phyloP scores from a whole-genome alignment of 2,888 invertebrate species.

The Heliconius ismenius region DNA sequence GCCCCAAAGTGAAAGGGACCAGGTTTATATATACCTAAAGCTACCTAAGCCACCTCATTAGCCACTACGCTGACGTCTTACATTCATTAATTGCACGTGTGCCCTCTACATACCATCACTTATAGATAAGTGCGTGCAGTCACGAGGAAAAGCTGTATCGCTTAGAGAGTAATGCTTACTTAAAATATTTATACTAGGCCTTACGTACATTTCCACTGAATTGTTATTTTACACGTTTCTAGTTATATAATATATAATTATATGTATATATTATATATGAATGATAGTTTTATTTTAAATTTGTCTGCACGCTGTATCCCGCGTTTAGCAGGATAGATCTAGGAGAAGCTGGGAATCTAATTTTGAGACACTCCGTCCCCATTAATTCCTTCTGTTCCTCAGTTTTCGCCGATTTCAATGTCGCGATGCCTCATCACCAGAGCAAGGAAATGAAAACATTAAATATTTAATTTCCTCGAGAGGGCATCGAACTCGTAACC shows the following conservation, averaged over 20 bases:
- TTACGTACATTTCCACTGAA: background rate
- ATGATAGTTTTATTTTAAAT: no score
- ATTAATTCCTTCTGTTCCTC: no score
- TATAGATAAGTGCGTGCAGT: constrained; percentile 23
- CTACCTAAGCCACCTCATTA: constrained; percentile 13
- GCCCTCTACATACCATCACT: constrained; percentile 4
- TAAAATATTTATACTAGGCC: constrained; percentile 20
- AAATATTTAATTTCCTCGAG: no score
- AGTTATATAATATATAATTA: background rate
- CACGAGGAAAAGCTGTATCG: constrained; percentile 24
- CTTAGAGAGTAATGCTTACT: constrained; percentile 15
- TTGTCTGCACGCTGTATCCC: no score
- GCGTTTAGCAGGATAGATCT: background rate
- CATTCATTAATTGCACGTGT: constrained; percentile 29
- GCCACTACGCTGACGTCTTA: constrained; percentile 6
- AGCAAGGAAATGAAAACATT: no score
- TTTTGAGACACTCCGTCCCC: no score
- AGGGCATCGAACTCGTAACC: no score
- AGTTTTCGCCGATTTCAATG: no score
- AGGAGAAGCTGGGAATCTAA: no score
- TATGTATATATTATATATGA: background rate
- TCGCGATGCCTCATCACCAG: no score
- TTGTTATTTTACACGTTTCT: constrained; percentile 8
- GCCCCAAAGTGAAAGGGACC: constrained; percentile 24
- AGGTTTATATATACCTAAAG: constrained; percentile 16